These are phyloP conservation scores for Andrena trimmerana DNA, from an alignment of 2,888 invertebrate species.

Conservation along the genomic window DNA sequence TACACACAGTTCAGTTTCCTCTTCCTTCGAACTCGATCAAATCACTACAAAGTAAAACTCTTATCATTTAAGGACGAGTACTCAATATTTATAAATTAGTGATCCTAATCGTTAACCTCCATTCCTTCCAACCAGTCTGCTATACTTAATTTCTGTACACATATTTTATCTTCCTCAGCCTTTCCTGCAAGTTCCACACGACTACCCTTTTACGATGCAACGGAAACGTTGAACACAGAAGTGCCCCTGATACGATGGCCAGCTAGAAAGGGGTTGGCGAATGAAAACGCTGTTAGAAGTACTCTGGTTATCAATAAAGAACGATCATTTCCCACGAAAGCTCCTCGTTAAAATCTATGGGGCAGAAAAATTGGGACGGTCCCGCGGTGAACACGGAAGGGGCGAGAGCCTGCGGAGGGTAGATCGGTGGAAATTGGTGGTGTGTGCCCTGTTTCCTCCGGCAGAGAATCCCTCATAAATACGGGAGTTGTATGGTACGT, in stretches of 20 bases:
- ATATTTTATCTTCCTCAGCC: no score
- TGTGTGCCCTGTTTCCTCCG: conserved; percentile 60
- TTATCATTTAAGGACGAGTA: no score
- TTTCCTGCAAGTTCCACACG: no score
- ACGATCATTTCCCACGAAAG: conserved; percentile 55
- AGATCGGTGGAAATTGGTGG: conserved; percentile 71
- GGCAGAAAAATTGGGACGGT: conserved; percentile 73
- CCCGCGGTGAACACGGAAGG: conserved; percentile 32
- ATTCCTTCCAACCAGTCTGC: no score
- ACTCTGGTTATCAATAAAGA: conserved; percentile 59
- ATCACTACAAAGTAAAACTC: no score
- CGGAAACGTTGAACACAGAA: not conserved
- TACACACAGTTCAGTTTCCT: no score
- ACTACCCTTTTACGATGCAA: not conserved
- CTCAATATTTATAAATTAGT: no score
- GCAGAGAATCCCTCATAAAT: conserved; percentile 75
- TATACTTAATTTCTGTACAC: no score
- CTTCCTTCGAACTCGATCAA: no score
- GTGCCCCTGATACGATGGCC: not conserved
- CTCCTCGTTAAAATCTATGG: conserved; percentile 72
- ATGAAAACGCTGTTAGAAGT: conserved; percentile 55
- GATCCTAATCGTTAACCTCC: no score
- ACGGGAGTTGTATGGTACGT: conserved; percentile 65
- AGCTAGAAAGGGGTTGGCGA: conserved; percentile 2
- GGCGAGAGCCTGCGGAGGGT: conserved; percentile 15